Evolutionary conservation across 2,113 vertebrate genomes (phyloP).

Genomic region (Thinocorus orbignyianus): DNA sequence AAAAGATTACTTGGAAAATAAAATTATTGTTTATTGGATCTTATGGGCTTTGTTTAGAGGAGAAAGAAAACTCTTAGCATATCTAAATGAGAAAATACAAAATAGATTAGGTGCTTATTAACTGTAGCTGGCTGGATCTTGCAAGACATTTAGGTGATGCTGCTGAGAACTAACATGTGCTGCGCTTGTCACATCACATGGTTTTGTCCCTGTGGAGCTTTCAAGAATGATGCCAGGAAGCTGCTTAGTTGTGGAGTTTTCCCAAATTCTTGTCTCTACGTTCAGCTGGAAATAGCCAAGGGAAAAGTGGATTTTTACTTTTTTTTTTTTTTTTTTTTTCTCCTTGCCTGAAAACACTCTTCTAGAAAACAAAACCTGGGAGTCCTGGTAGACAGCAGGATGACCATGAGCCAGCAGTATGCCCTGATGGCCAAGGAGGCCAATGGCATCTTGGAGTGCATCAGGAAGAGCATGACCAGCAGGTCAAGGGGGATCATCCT

Average conservation of each 20-base stretch:
- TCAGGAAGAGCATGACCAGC: too few species aligned
- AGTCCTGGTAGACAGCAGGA: too few species aligned
- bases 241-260: background rate
- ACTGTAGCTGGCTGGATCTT: background rate
- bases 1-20: background rate
- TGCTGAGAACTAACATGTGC: background rate
- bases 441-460: too few species aligned
- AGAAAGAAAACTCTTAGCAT: background rate
- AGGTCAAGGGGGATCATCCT: too few species aligned
- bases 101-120: background rate
- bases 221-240: background rate
- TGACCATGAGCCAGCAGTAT: too few species aligned
- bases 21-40: background rate
- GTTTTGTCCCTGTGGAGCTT: background rate
- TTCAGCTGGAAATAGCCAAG: background rate
- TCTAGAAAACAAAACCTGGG: background rate
- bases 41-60: background rate
- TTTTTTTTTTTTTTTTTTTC: background rate
- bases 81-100: background rate
- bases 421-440: too few species aligned
- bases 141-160: background rate
- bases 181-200: accelerated
- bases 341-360: background rate
- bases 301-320: background rate
- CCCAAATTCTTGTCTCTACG: background rate